Evolutionary conservation across 2,113 vertebrate species (phyloP), one percentile per base, ranked within the genome.

Genomic region (Ceyx melanurus): DNA sequence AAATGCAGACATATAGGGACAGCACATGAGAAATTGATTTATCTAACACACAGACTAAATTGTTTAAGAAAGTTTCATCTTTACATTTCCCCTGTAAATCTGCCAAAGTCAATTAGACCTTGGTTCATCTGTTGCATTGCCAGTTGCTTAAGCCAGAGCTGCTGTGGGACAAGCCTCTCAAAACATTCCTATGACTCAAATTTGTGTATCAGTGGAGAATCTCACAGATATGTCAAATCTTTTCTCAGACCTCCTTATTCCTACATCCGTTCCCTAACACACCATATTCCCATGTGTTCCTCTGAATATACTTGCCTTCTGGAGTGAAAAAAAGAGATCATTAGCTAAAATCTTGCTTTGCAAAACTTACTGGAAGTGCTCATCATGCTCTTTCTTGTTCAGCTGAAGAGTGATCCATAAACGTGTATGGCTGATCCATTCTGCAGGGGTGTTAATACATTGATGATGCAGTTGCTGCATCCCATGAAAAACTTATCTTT

Each of bases 71-170:
- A 28, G 25, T 46, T 90, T 92, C 61, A 31, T 76, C 29, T 78
- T 92, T 64, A 76, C 25, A 25, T 68, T 93, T 91, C 45, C 31
- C 40, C 74, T 56, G 9, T 80, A 86, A 84, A 88, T 25, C 71
- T 92, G 60, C 18, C 62, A 93, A 94, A 81, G 93, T 95, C 82
- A 31, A 37, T 19, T 4, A 88, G 90, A 96, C 92, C 82, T 97
- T 96, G 86, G 40, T 60, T 97, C 73, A 73, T 56, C 73, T 92
- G 64, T 75, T 94, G 28, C 19, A 2, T 62, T 62, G 65, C 33
- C 12, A 7, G 58, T 75, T 78, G 25, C 66, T 80, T 82, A 83
- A 91, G 48, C 56, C 48, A 88, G 87, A 86, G 50, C 16, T 83
- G 35, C 75, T 67, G 53, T 62, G 29, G 67, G 42, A 33, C 22